Evolutionary conservation across 2,888 invertebrate species (phyloP), one percentile per base, ranked within the genome.

Genomic region (Callinectes sapidus): DNA sequence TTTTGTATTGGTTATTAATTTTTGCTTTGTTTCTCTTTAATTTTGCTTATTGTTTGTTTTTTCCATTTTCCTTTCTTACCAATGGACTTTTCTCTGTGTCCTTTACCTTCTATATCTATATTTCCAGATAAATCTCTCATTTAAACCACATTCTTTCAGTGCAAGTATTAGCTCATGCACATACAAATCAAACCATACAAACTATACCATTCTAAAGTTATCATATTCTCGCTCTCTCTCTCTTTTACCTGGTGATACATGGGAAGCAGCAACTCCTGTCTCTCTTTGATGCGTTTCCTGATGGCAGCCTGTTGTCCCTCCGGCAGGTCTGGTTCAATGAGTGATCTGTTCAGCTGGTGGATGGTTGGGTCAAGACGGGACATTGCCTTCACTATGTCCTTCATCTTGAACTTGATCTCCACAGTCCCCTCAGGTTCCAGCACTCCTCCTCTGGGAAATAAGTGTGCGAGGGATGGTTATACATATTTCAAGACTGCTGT

Each of bases 351-450:
- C 86, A 94, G 61, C 81, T 93, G 92, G 88, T 95, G 94, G 86
- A 95, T 92, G 16, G 95, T 95, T 0, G 95, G 95, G 95, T 96
- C 96, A 32, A 96, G 96, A 32, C 99, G 96, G 95, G 98, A 97
- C 97, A 99, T 99, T 0, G 98, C 97, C 96, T 99, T 99, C 66
- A 98, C 95, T 48, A 99, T 96, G 95, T 99, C 99, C 95, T 98
- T 98, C 95, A 97, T 97, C 93, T 98, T 97, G 96, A 97, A 99
- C 96, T 99, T 99, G 95, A 99, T 99, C 96, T 99, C 99, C 0
- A 99, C 99, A 61, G 98, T 98, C 71, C 99, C 99, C 95, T 99
- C 99, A 0, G 99, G 98, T 96, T 99, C 99, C 61, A 99, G 96
- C 0, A 99, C 98, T 86, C 99, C 99, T 87, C 98, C 99, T 95